Conservation (phyloP, 2,113 vertebrate species). For the Physeter macrocephalus region DNA sequence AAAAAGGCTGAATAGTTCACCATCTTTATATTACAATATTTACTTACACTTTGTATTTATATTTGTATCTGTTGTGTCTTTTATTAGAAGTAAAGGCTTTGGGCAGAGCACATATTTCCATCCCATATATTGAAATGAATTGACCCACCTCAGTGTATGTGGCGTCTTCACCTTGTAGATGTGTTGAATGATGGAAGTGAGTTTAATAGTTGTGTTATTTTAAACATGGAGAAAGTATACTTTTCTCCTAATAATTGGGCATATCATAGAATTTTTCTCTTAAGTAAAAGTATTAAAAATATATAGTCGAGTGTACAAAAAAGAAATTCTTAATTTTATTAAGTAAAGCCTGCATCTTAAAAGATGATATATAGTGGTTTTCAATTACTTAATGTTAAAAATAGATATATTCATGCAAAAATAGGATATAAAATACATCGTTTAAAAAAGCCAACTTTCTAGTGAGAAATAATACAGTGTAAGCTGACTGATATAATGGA, state of each 20-base stretch:
- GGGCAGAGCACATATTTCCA: neutral
- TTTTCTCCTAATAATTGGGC: neutral
- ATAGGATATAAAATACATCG: neutral
- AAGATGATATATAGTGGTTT: neutral
- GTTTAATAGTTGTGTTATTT: neutral
- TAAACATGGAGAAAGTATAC: neutral
- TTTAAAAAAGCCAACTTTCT: neutral
- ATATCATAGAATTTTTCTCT: neutral
- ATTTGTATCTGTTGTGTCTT: neutral
- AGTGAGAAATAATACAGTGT: neutral
- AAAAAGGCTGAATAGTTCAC: neutral
- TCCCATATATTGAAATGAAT: neutral
- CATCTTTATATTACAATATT: neutral
- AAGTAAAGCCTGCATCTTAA: neutral
- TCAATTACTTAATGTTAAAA: neutral
- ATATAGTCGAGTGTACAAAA: neutral
- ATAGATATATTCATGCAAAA: neutral
- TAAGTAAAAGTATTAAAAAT: neutral
- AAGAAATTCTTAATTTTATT: neutral
- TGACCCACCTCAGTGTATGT: neutral
- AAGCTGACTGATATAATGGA: neutral
- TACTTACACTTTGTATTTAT: neutral
- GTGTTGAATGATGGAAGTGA: neutral
- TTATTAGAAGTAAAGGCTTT: neutral
- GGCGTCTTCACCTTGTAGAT: neutral